Percentiles rank a stretch among this genome's conserved stretches.
Conservation (phyloP, 2,888 invertebrate genomes). For the Emmelina monodactyla region DNA sequence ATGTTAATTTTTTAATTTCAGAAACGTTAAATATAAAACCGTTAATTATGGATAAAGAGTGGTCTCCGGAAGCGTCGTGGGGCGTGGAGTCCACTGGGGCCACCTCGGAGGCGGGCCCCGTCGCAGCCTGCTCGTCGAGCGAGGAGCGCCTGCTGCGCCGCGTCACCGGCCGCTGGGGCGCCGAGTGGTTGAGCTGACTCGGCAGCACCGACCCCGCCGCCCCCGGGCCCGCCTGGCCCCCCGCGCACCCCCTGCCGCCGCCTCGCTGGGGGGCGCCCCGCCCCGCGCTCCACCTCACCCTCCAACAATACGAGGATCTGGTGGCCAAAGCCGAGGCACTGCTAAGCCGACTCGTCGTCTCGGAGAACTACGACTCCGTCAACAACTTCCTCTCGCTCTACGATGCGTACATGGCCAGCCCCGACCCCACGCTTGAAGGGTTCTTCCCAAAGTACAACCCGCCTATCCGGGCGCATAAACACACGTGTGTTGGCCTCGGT, state of each 20-base stretch:
- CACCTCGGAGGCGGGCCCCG: slow-evolving; percentile 30
- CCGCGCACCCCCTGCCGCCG: slow-evolving; percentile 53
- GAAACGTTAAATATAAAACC: slow-evolving; percentile 65
- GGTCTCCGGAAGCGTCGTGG: slow-evolving; percentile 48
- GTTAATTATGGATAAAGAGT: slow-evolving; percentile 58
- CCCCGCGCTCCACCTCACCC: slow-evolving; percentile 76
- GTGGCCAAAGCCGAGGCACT: slow-evolving; percentile 83
- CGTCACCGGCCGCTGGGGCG: slow-evolving; percentile 87
- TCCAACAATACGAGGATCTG: slow-evolving; percentile 80
- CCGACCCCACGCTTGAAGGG: slow-evolving; percentile 72
- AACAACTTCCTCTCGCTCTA: slow-evolving; percentile 81
- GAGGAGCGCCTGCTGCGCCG: slow-evolving; percentile 57
- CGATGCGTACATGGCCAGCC: slow-evolving; percentile 73
- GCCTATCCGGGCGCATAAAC: slow-evolving; percentile 81
- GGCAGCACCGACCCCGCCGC: slow-evolving; percentile 56
- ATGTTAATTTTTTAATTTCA: slow-evolving; percentile 29
- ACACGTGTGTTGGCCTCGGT: slow-evolving; percentile 90
- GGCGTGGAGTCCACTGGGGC: slow-evolving; percentile 53
- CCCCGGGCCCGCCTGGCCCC: slow-evolving; percentile 47
- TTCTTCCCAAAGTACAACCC: slow-evolving; percentile 86
- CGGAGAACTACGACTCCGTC: slow-evolving; percentile 89
- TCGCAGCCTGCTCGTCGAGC: slow-evolving; percentile 42
- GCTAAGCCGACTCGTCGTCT: slow-evolving; percentile 83
- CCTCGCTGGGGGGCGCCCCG: slow-evolving; percentile 57
- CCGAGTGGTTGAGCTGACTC: slow-evolving; percentile 99